Evolutionary conservation across 2,888 invertebrate genomes (phyloP), one percentile per base, ranked within the genome.

Genomic region (Protophormia terraenovae): DNA sequence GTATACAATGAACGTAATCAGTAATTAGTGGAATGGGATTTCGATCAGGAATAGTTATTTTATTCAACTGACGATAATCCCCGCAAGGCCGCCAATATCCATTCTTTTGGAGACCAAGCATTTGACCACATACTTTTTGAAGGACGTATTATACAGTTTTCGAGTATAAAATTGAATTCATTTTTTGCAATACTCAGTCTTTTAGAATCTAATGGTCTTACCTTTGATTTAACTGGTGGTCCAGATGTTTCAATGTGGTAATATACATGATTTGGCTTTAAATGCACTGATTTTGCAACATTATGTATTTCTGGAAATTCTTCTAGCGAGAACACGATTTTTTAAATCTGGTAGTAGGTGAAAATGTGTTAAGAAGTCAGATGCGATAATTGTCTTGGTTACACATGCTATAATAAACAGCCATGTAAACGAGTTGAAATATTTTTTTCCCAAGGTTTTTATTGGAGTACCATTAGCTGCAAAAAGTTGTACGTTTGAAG

Each of bases 381-480:
- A n/a, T n/a, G n/a, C n/a, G n/a, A n/a, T n/a, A n/a, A n/a, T n/a
- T n/a, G 27, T 24, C n/a, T 55, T 55, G 3, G 27, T 55, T 55
- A 55, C 24, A 27, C 27, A 24, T 24, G 27, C 27, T 55, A 27
- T 12, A 55, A 24, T 27, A 50, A 3, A 50, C 6, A n/a, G n/a
- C 58, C 58, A 58, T 58, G 58, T 58, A 29, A 29, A 58, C 27
- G 62, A 62, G 32, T 62, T 38, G 62, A 22, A 38, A 38, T 4
- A 62, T 35, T 62, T 38, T 62, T 0, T 62, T 62, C 35, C 38
- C 35, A 35, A 62, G 6, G 35, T 38, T 38, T 62, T 62, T 38
- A 62, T 62, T 8, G n/a, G 38, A 7, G 62, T 62, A 22, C 22
- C 35, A 62, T 62, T 62, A 62, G 62, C 62, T 62, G 62, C 62